These are phyloP conservation scores for Silurus asotus DNA, from an alignment of 2,113 vertebrate species.

Conservation along the genomic window DNA sequence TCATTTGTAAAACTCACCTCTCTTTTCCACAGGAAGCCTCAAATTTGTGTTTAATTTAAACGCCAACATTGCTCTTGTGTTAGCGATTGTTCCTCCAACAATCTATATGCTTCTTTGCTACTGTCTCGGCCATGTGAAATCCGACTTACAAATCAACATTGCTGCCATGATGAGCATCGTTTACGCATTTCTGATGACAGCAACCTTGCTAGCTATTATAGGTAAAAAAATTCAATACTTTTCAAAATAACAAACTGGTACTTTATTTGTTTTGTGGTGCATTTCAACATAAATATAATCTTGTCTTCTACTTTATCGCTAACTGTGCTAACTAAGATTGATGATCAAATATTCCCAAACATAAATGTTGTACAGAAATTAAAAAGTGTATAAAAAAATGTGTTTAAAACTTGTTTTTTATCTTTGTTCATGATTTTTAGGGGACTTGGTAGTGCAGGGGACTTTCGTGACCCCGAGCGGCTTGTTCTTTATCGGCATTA, in stretches of 20 bases:
- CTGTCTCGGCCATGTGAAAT: constrained; percentile 53
- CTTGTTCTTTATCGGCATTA: constrained; percentile 63
- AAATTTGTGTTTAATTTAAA: not conserved
- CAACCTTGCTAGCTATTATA: constrained; percentile 62
- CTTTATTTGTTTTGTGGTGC: too few species aligned
- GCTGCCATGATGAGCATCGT: constrained; percentile 65
- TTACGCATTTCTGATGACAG: constrained; percentile 72
- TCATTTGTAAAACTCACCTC: not conserved
- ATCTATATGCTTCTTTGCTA: constrained; percentile 66
- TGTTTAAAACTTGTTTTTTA: not conserved
- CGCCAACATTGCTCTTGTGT: constrained; percentile 25
- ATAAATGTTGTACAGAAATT: not conserved
- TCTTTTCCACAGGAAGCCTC: constrained; percentile 59
- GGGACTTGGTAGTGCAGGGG: constrained; percentile 49
- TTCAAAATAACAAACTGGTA: too few species aligned
- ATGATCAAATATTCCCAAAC: not conserved
- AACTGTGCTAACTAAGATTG: not conserved
- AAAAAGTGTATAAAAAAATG: not conserved
- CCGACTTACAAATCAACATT: constrained; percentile 65
- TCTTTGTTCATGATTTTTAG: not conserved
- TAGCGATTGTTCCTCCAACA: constrained; percentile 62
- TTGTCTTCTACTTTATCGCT: too few species aligned
- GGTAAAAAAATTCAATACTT: constrained; percentile 50
- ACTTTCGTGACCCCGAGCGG: constrained; percentile 69
- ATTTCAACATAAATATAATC: too few species aligned